Base-by-base conservation (phyloP, 1,140 invertebrate genomes). In the Calliphora vicina region DNA sequence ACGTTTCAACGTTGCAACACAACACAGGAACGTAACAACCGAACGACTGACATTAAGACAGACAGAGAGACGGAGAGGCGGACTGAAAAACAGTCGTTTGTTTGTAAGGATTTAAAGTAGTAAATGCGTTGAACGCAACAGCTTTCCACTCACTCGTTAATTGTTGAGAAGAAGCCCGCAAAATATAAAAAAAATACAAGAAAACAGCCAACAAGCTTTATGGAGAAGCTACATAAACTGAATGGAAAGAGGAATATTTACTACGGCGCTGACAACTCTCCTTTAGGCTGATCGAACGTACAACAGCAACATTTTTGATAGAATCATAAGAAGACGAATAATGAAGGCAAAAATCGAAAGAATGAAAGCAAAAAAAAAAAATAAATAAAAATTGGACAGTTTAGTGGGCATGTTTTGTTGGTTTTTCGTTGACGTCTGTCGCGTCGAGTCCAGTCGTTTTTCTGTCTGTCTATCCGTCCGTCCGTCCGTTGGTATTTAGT, bases 271-370 rank as follows among this genome's bases (percentile, higher is more conserved):
- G 35, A 76, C 73, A 35, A 20, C 20, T 76, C 6, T 76, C n/a
- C 73, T 76, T 73, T 76, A 43, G 73, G 73, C 82, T 85, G 84
- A 42, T 57, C 61, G 82, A 84, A 84, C 83, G 23, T 86, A 84
- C 87, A 88, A 88, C 88, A 88, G 87, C 88, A 88, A 88, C 87
- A 88, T 88, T 87, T 84, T 84, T 84, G 42, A 73, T 67, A 80
- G 81, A 71, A 74, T 85, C 82, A 29, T 27, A 81, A 26, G 42
- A 35, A 29, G n/a, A 76, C 2, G 27, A 15, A 76, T 43, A 43
- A 76, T 29, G 23, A 29, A 26, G 72, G 27, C 20, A 15, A 10
- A 10, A 35, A 35, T 35, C 0, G 35, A 10, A 35, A n/a, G n/a
- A 74, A 74, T 74, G 72, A 26, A 26, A 74, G 5, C 6, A 74